Evolutionary conservation across 1,140 invertebrate genomes (phyloP), one percentile per base, ranked within the genome.

Genomic region (Drosophila pectinifera): DNA sequence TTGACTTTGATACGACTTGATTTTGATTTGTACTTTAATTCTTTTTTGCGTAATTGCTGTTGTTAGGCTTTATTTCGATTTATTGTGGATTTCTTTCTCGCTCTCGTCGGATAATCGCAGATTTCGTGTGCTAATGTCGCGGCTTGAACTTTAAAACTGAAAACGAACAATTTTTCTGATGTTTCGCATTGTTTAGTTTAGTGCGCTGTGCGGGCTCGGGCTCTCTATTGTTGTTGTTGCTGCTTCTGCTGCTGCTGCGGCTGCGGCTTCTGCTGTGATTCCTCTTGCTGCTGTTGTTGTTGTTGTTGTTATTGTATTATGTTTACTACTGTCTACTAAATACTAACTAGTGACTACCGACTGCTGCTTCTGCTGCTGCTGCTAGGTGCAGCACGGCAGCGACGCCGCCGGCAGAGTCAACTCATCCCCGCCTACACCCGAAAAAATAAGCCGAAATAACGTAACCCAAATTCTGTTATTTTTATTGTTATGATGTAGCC

Each of bases 131-230:
- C 63, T 89, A 89, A 90, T 90, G 84, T 89, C 80, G 84, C 84
- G 85, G 84, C 84, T 89, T 89, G 84, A 89, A 89, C 80, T 89
- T 89, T 89, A 89, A 89, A 89, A 89, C 84, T 89, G 73, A 80
- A 89, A 90, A 84, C 80, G 80, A 80, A 89, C 59, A 48, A 78
- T 58, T 70, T 51, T 82, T 74, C 75, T 79, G 61, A 81, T 81
- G 73, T 85, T 88, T 88, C 77, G 77, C 84, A 89, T 88, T 89
- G 83, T 88, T 86, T 83, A 80, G 83, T 83, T 86, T 83, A 80
- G 80, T 84, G 51, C 80, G 80, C 76, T 84, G 59, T 77, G 43
- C 67, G 75, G 49, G 62, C 62, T 73, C 67, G 75, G 49, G 62
- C 62, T 73, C 62, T 73, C 63, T 59, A 45, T 72, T 78, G 58